Conservation (phyloP, 2,888 invertebrate genomes). For the Apodemia duryi region DNA sequence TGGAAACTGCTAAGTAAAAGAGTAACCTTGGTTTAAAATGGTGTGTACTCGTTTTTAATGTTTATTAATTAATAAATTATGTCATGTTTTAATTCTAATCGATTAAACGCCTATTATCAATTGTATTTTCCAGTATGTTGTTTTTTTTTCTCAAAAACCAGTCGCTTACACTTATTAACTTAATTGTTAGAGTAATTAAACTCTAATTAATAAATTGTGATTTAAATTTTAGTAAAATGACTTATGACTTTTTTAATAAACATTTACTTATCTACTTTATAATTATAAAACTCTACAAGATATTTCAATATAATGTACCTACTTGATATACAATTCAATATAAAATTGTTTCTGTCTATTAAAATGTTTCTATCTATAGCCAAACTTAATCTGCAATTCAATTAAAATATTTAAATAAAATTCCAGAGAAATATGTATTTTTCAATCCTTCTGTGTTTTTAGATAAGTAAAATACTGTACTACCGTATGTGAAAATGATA, state of each 20-base stretch:
- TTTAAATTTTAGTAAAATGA: too few relatives aligned
- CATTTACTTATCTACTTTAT: too few relatives aligned
- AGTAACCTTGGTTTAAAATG: slow-evolving; percentile 37
- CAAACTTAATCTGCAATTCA: neutral
- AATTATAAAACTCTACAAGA: too few relatives aligned
- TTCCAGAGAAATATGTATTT: neutral
- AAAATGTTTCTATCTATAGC: neutral
- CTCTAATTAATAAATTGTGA: neutral
- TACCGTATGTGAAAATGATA: slow-evolving; percentile 36
- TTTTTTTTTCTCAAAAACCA: neutral
- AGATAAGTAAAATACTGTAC: neutral
- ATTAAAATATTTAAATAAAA: neutral
- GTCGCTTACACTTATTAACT: neutral
- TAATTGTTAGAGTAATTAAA: slow-evolving; percentile 4
- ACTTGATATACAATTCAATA: too few relatives aligned
- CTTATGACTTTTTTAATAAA: too few relatives aligned
- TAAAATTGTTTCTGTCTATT: too few relatives aligned
- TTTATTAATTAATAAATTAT: slow-evolving; percentile 15
- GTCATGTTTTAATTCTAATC: slow-evolving; percentile 1
- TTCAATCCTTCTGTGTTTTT: neutral
- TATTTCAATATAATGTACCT: too few relatives aligned
- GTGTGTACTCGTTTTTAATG: slow-evolving; percentile 29
- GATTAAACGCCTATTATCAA: neutral
- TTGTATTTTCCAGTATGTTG: neutral
- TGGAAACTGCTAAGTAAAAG: slow-evolving; percentile 9